phyloP scores from a whole-genome alignment of 2,113 vertebrate genomes.

The Hassar affinis region DNA sequence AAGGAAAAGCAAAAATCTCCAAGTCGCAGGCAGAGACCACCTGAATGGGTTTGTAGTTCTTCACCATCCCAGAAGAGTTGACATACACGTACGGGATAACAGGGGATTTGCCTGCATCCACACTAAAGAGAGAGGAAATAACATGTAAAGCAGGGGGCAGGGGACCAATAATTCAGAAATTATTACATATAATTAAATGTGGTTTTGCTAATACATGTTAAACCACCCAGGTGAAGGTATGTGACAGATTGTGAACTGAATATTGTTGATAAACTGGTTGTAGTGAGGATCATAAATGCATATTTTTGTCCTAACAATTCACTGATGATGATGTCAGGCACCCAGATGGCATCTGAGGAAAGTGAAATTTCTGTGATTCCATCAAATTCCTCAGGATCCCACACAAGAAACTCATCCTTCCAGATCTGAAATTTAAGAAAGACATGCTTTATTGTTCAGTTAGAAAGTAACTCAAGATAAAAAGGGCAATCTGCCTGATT shows the following conservation, averaged over 20 bases:
- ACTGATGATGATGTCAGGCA: slow-evolving; percentile 77
- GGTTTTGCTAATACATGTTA: not conserved
- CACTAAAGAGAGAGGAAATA: slow-evolving; percentile 58
- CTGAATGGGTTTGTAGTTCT: slow-evolving; percentile 79
- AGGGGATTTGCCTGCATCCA: slow-evolving; percentile 74
- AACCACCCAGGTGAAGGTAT: not conserved
- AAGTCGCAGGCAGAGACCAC: slow-evolving; percentile 78
- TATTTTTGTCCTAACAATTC: slow-evolving; percentile 71
- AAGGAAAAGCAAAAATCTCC: slow-evolving; percentile 80
- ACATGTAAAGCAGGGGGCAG: not conserved
- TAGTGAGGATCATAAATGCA: not conserved
- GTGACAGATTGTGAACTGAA: not conserved
- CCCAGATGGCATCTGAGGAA: slow-evolving; percentile 77
- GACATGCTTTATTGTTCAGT: not conserved
- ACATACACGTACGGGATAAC: slow-evolving; percentile 80
- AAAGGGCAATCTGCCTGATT: not conserved
- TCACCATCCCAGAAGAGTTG: slow-evolving; percentile 80
- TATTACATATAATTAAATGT: not conserved
- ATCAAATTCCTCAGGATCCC: slow-evolving; percentile 79
- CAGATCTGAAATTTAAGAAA: slow-evolving; percentile 72
- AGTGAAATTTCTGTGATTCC: slow-evolving; percentile 81
- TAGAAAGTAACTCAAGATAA: not conserved
- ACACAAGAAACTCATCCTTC: slow-evolving; percentile 81
- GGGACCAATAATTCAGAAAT: not conserved
- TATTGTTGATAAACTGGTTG: not conserved